These are phyloP conservation scores for Cyprinodon diabolis DNA, from an alignment of 2,797 vertebrate genomes.

Conservation along the genomic window DNA sequence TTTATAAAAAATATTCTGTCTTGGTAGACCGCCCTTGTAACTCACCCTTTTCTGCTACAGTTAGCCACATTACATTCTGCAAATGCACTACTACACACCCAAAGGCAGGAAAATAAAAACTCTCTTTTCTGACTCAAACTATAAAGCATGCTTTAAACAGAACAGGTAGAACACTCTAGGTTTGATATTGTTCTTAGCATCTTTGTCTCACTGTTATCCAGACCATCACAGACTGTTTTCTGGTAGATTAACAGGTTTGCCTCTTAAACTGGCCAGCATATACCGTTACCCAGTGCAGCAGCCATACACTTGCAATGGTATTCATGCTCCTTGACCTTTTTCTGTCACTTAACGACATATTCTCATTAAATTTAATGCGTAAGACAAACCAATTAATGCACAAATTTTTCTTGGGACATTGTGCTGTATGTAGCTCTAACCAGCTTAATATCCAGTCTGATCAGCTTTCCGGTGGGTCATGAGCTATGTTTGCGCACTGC, in stretches of 20 bases:
- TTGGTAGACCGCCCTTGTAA: slow-evolving; percentile 3
- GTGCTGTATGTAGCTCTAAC: no score
- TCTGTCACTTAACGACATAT: no score
- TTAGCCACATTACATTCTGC: slow-evolving; percentile 20
- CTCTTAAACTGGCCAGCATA: background rate
- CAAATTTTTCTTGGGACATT: no score
- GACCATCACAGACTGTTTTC: background rate
- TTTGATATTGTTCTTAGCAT: background rate
- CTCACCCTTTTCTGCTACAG: slow-evolving; percentile 15
- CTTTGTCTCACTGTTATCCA: slow-evolving; percentile 6
- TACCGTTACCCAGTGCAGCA: slow-evolving; percentile 6
- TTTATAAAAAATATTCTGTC: slow-evolving; percentile 10
- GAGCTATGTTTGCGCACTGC: no score
- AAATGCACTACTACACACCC: slow-evolving; percentile 12
- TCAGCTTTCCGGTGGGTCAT: no score
- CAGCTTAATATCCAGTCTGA: no score
- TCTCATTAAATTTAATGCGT: no score
- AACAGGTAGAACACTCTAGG: background rate
- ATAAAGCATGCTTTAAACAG: background rate
- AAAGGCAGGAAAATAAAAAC: slow-evolving; percentile 10
- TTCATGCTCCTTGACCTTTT: background rate
- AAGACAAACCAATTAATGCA: background rate
- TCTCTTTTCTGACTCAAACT: slow-evolving; percentile 11
- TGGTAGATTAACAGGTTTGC: background rate
- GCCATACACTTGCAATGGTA: background rate